These are phyloP conservation scores for Notarius lentiginosus DNA, from an alignment of 2,113 vertebrate species.

Conservation along the genomic window DNA sequence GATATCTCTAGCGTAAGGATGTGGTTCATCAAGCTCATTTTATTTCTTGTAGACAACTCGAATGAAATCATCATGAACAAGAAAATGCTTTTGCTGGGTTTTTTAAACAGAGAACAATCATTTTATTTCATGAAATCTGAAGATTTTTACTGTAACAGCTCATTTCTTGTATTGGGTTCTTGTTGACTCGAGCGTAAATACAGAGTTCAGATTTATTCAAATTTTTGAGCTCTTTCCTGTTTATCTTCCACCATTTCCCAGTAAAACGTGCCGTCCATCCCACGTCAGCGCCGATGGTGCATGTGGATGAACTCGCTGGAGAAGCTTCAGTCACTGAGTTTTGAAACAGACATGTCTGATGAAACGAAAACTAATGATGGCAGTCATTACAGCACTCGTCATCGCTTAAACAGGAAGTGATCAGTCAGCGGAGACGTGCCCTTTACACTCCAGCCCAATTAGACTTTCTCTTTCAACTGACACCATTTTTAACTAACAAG, in stretches of 20 bases:
- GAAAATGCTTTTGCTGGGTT: background rate
- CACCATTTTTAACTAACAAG: background rate
- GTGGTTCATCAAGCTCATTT: background rate
- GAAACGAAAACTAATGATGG: slow-evolving; percentile 27
- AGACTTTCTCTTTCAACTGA: slow-evolving; percentile 11
- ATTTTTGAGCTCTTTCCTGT: background rate
- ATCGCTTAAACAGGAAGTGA: slow-evolving; percentile 10
- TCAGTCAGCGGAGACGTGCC: slow-evolving; percentile 21
- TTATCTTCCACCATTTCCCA: background rate
- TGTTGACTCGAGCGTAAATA: background rate
- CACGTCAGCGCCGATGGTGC: background rate
- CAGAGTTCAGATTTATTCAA: background rate
- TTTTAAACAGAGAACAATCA: background rate
- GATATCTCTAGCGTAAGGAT: background rate
- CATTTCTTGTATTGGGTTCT: background rate
- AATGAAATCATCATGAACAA: background rate
- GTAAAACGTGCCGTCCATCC: background rate
- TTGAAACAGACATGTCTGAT: slow-evolving; percentile 9
- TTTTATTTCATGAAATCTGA: background rate
- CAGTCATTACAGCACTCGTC: slow-evolving; percentile 7
- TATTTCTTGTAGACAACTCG: too few relatives aligned
- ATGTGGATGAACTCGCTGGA: background rate
- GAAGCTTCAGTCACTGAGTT: background rate
- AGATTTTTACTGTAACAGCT: background rate
- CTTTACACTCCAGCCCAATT: slow-evolving; percentile 22